phyloP scores from a whole-genome alignment of 1,140 invertebrate species.

The Drosophila rhopaloa region DNA sequence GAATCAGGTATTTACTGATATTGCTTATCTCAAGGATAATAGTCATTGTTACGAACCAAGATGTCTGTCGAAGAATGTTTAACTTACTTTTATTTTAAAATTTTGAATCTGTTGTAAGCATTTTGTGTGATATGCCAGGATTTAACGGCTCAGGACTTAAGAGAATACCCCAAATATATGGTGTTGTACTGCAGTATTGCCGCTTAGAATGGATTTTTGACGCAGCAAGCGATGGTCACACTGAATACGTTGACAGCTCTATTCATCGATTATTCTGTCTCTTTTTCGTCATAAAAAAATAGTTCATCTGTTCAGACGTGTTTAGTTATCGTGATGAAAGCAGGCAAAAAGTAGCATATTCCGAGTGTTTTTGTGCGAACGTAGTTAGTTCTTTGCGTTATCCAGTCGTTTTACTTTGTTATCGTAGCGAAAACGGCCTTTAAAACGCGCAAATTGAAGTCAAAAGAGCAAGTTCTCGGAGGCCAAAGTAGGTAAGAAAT shows the following conservation, averaged over 20 bases:
- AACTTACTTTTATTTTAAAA: too few species aligned
- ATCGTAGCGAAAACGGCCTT: constrained; percentile 9
- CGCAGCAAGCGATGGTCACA: neutral
- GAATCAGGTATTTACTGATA: too few species aligned
- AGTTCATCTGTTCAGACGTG: constrained; percentile 22
- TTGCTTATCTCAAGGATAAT: too few species aligned
- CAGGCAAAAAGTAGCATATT: neutral
- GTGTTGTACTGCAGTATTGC: neutral
- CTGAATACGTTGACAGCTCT: neutral
- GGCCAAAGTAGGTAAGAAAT: constrained; percentile 55
- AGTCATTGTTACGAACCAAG: too few species aligned
- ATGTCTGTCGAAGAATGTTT: too few species aligned
- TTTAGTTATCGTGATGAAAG: constrained; percentile 2
- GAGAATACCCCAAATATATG: neutral
- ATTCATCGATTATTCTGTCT: constrained; percentile 12
- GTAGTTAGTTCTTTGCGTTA: neutral
- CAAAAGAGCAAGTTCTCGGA: neutral
- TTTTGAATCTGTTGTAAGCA: too few species aligned
- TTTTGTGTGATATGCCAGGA: neutral
- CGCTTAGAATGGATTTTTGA: neutral
- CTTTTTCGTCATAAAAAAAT: constrained; percentile 14
- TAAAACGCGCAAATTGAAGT: neutral
- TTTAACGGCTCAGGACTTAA: neutral
- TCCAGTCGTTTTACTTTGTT: neutral
- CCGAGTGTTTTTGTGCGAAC: constrained; percentile 7